Percentiles rank a stretch among this genome's conserved stretches.
These are phyloP conservation scores for Busseola fusca DNA, from an alignment of 2,888 invertebrate genomes.

Conservation along the genomic window DNA sequence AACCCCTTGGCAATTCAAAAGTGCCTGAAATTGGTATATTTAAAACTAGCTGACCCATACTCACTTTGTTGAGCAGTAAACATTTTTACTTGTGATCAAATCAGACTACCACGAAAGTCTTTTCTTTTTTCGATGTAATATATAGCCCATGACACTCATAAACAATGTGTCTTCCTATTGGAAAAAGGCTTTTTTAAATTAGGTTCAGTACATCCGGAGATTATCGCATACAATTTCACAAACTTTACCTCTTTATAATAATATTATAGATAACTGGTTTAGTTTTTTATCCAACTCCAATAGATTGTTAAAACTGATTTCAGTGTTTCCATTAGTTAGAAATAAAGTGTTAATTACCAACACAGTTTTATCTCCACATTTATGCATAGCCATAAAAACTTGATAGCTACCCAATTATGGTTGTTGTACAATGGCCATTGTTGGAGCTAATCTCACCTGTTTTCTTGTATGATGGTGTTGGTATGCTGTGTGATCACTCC, in stretches of 20 bases:
- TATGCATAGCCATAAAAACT: constrained; percentile 4
- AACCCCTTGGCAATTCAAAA: not conserved
- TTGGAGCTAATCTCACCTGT: constrained; percentile 72
- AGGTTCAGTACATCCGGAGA: no score
- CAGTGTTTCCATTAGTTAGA: not conserved
- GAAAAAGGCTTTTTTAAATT: no score
- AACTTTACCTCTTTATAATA: no score
- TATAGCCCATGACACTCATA: no score
- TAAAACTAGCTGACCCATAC: not conserved
- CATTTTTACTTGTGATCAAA: no score
- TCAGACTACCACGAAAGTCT: no score
- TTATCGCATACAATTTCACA: no score
- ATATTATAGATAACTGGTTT: not conserved
- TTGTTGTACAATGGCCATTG: not conserved
- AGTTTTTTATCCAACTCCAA: not conserved
- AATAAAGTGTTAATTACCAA: constrained; percentile 14
- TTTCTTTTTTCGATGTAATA: no score
- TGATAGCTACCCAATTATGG: not conserved
- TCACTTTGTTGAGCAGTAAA: no score
- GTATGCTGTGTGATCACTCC: constrained; percentile 86
- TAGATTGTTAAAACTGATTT: not conserved
- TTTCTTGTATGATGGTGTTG: constrained; percentile 82
- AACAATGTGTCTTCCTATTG: no score
- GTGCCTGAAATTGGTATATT: not conserved
- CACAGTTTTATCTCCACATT: constrained; percentile 8